phyloP scores from a whole-genome alignment of 2,113 vertebrate species.

The Peucedramus taeniatus region DNA sequence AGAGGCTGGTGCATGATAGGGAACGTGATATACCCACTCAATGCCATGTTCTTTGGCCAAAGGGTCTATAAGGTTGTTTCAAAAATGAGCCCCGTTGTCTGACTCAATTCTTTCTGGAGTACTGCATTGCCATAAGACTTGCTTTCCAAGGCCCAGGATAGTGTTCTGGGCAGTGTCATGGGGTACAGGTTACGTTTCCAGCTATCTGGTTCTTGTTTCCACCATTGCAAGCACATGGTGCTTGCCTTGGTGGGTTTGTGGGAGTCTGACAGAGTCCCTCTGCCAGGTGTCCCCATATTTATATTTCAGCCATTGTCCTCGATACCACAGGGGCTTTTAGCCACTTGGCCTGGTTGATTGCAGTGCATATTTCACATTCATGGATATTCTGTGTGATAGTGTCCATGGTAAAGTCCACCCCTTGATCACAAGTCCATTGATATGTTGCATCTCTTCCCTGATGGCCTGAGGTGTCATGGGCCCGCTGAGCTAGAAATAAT shows the following conservation, averaged over 20 bases:
- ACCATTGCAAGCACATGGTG: background rate
- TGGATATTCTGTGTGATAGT: too few relatives aligned
- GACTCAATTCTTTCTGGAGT: background rate
- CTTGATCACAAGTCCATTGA: too few relatives aligned
- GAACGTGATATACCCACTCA: background rate
- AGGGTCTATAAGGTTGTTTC: background rate
- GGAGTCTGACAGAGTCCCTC: background rate
- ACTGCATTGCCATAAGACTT: background rate
- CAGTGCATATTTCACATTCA: too few relatives aligned
- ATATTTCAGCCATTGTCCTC: too few relatives aligned
- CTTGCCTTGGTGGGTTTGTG: background rate
- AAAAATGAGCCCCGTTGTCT: background rate
- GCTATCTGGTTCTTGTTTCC: background rate
- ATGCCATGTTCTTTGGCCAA: background rate
- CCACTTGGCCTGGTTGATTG: too few relatives aligned
- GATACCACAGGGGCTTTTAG: too few relatives aligned
- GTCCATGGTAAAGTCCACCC: too few relatives aligned
- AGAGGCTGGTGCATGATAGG: background rate
- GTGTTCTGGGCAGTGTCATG: background rate
- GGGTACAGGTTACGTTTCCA: background rate
- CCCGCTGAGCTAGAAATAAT: too few relatives aligned
- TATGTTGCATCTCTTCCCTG: too few relatives aligned
- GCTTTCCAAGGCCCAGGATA: background rate
- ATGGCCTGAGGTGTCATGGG: too few relatives aligned
- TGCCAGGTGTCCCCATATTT: too few relatives aligned